A percentile compares a stretch with the other conserved stretches of the same genome.
These are phyloP conservation scores for Odontomyia ornata DNA, from an alignment of 2,888 invertebrate species.

Conservation along the genomic window DNA sequence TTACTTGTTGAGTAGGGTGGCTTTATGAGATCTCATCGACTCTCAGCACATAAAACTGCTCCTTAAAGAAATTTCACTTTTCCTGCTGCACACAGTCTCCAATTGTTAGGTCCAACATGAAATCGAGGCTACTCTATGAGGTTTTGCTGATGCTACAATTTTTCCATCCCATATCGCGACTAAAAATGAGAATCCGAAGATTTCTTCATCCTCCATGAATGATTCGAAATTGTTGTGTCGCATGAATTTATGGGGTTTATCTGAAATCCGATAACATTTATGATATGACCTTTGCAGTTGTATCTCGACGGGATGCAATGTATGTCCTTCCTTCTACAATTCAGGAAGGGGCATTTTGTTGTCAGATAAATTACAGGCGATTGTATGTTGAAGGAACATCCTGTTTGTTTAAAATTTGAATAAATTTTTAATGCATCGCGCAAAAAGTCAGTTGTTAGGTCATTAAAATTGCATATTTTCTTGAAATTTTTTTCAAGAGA, in stretches of 20 bases:
- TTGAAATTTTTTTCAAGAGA: too few relatives aligned
- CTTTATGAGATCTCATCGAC: too few relatives aligned
- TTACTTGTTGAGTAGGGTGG: constrained; percentile 26
- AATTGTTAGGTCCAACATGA: constrained; percentile 23
- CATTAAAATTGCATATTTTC: too few relatives aligned
- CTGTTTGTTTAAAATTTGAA: neutral
- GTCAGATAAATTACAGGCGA: neutral
- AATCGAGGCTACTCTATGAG: too few relatives aligned
- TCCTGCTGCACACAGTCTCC: neutral
- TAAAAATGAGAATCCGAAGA: neutral
- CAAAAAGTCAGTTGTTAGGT: too few relatives aligned
- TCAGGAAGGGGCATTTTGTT: constrained; percentile 22
- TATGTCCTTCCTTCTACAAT: constrained; percentile 15
- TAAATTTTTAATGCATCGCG: too few relatives aligned
- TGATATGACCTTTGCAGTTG: constrained; percentile 35
- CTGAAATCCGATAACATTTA: constrained; percentile 44
- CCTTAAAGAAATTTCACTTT: neutral
- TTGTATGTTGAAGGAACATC: neutral
- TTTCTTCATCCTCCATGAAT: constrained; percentile 1
- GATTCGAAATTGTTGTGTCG: constrained; percentile 40
- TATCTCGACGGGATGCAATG: constrained; percentile 36
- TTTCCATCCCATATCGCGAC: neutral
- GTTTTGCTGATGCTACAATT: too few relatives aligned
- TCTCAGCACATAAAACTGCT: neutral
- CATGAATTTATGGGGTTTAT: constrained; percentile 38